Base-by-base conservation (phyloP, 2,113 vertebrate genomes). In the Psilopsiagon aymara region DNA sequence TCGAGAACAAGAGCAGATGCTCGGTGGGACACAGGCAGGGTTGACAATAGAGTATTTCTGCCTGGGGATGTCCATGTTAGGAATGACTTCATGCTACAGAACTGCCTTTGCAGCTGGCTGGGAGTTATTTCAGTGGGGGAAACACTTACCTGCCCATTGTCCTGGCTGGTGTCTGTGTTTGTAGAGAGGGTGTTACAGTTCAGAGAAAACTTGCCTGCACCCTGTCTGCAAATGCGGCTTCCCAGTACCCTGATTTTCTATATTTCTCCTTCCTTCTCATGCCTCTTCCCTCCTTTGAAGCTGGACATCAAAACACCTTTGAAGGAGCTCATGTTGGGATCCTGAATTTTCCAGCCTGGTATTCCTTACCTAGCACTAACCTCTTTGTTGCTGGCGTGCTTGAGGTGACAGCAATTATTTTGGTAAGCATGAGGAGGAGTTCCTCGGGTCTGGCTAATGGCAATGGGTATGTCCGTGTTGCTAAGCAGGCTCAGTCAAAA, bases 401-500 rank as follows among this genome's bases (percentile, higher is more conserved):
- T 17, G 73, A 37, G 23, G 27, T 6, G 8, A 6, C 7, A 9
- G 73, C 95, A 66, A 86, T 94, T 86, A 37, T 90, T 96, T 96
- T 85, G 64, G 66, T 69, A 71, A 62, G 43, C 35, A 13, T 0
- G 3, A 82, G 19, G 3, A 82, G 19, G 11, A 60, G 18, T 69
- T 95, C 25, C 41, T 33, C 33, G 23, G 60, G 76, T 88, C 71
- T n/a, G 6, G 25, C 43, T 84, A 57, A 84, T 90, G 35, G 68
- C 73, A 91, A 85, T 28, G 18, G 41, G 18, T 67, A 29, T 46
- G 29, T 79, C 52, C 29, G 37, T 60, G 37, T 76, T 13, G 10
- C 66, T 73, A 39, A 81, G 81, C 71, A 88, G 63, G 73, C 80
- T 97, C 71, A 85, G 80, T 59, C 81, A 78, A 73, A 86, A 68